These are phyloP conservation scores for Drosophila seguyi DNA, from an alignment of 1,140 invertebrate species.

Conservation along the genomic window DNA sequence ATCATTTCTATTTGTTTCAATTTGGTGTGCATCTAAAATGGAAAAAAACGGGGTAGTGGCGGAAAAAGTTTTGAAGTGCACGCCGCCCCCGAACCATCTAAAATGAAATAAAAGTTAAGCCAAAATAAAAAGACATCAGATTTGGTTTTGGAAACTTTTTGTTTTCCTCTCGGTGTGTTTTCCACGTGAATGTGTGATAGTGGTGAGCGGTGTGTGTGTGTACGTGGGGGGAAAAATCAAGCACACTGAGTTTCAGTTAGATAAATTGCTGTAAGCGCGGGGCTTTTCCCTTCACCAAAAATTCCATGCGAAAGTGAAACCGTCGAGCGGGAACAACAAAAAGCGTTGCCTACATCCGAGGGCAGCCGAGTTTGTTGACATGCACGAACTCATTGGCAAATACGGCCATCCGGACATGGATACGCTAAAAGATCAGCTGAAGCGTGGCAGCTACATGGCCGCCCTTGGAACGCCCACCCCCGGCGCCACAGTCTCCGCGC, in stretches of 20 bases:
- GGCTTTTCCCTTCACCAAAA: slow-evolving; percentile 11
- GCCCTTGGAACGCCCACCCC: slow-evolving; percentile 43
- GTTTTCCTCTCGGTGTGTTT: slow-evolving; percentile 9
- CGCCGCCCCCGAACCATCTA: slow-evolving; percentile 18
- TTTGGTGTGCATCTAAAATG: slow-evolving; percentile 55
- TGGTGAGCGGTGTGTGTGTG: slow-evolving; percentile 19
- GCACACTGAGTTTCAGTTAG: slow-evolving; percentile 65
- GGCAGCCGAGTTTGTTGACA: slow-evolving; percentile 30
- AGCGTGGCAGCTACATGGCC: slow-evolving; percentile 56
- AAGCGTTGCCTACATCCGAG: slow-evolving; percentile 68
- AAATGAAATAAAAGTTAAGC: slow-evolving; percentile 74
- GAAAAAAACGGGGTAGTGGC: slow-evolving; percentile 33
- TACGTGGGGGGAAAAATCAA: slow-evolving; percentile 58
- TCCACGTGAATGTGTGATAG: slow-evolving; percentile 6
- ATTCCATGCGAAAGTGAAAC: slow-evolving; percentile 65
- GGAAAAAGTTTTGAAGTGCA: slow-evolving; percentile 52
- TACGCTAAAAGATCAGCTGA: slow-evolving; percentile 70
- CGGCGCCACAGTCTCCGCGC: neutral
- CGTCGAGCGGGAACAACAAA: slow-evolving; percentile 31
- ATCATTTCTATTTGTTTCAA: slow-evolving; percentile 72
- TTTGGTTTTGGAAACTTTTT: slow-evolving; percentile 42
- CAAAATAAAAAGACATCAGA: slow-evolving; percentile 61
- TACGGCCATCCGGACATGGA: slow-evolving; percentile 55
- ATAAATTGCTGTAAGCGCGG: slow-evolving; percentile 47
- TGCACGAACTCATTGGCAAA: slow-evolving; percentile 58